phyloP scores from a whole-genome alignment of 2,113 vertebrate species.

The Eptesicus fuscus region DNA sequence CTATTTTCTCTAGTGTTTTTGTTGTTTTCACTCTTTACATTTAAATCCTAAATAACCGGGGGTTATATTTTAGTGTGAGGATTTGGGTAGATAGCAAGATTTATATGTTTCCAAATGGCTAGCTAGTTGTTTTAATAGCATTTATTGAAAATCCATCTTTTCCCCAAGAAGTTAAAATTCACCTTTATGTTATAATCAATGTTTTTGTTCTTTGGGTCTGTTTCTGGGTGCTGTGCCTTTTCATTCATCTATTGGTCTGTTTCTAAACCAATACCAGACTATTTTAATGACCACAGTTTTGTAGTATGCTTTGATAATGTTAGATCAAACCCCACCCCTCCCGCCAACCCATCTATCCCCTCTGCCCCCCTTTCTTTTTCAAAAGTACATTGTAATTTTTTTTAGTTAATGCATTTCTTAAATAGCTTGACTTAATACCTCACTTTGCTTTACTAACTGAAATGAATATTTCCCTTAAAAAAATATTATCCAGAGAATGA shows the following conservation, averaged over 20 bases:
- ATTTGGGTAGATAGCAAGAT: not conserved
- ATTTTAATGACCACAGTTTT: conserved; percentile 4
- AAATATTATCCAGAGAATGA: not conserved
- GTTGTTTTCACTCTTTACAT: not conserved
- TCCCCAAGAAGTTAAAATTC: conserved; percentile 10
- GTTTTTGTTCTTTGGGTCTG: not conserved
- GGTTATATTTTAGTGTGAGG: not conserved
- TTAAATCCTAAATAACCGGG: not conserved
- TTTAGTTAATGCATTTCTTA: not conserved
- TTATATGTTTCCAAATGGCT: not conserved
- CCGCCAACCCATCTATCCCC: not conserved
- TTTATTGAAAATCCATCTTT: not conserved
- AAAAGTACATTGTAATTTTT: conserved; percentile 1
- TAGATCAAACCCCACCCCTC: not conserved
- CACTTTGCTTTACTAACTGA: not conserved
- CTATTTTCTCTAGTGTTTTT: conserved; percentile 25
- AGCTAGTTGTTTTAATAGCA: conserved; percentile 9
- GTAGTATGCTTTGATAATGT: conserved; percentile 5
- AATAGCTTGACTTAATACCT: not conserved
- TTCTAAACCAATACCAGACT: not conserved
- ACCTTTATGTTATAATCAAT: conserved; percentile 8
- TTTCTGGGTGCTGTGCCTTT: not conserved
- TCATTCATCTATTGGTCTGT: not conserved
- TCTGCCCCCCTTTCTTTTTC: not conserved
- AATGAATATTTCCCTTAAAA: not conserved